phyloP scores from a whole-genome alignment of 1,140 invertebrate genomes.

The Ganaspis sp. region DNA sequence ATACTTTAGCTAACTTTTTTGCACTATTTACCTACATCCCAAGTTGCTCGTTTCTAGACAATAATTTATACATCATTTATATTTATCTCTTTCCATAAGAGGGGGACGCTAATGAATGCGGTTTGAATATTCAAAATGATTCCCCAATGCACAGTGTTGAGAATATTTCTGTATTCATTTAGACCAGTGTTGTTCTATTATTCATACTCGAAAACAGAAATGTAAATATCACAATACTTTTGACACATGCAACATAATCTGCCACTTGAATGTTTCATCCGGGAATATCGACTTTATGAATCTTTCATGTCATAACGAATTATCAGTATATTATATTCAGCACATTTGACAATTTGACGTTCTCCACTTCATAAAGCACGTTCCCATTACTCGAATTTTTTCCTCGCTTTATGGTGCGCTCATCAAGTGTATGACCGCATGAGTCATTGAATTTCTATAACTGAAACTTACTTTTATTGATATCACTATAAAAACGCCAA shows the following conservation, averaged over 20 bases:
- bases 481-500: too few relatives aligned
- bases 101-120: background rate
- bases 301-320: slow-evolving; percentile 9
- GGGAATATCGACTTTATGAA: background rate
- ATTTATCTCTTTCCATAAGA: background rate
- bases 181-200: slow-evolving; percentile 5
- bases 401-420: background rate
- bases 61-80: background rate
- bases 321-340: background rate
- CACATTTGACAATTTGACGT: slow-evolving; percentile 17
- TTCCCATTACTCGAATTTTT: background rate
- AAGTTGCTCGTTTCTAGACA: background rate
- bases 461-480: background rate
- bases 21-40: background rate
- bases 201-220: slow-evolving; percentile 6
- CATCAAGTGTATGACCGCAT: background rate
- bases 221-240: slow-evolving; percentile 8
- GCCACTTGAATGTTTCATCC: slow-evolving; percentile 12
- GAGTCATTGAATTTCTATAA: background rate
- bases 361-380: background rate
- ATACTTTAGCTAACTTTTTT: background rate
- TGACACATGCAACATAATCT: slow-evolving; percentile 23
- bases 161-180: slow-evolving; percentile 11
- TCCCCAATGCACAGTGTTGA: slow-evolving; percentile 8
- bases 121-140: slow-evolving; percentile 16